These are phyloP conservation scores for Oreochromis spilurus DNA, from an alignment of 2,113 vertebrate genomes.

Conservation along the genomic window DNA sequence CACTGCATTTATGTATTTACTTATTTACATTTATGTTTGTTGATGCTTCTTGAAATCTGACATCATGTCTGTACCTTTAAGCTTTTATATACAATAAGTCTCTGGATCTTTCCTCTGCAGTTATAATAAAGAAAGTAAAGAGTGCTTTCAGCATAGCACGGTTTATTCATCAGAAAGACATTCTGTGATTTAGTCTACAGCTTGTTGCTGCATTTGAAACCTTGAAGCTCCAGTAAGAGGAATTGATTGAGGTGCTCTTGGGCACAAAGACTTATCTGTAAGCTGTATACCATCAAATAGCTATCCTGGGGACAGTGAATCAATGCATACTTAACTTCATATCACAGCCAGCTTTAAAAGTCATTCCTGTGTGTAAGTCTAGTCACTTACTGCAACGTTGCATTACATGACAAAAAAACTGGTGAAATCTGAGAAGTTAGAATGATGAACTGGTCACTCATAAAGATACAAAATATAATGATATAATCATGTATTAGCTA, in stretches of 20 bases:
- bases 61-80: not conserved
- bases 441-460: not conserved
- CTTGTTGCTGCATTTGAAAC: constrained; percentile 23
- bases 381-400: not conserved
- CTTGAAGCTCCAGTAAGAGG: constrained; percentile 15
- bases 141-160: not conserved
- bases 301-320: constrained; percentile 48
- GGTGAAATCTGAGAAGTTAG: not conserved
- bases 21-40: not conserved
- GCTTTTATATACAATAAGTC: not conserved
- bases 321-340: constrained; percentile 59
- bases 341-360: not conserved
- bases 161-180: constrained; percentile 1
- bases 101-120: not conserved
- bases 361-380: not conserved
- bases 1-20: not conserved
- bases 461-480: not conserved
- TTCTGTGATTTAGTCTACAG: constrained; percentile 12
- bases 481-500: not conserved
- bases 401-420: not conserved
- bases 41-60: not conserved
- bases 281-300: constrained; percentile 49
- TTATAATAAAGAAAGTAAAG: not conserved
- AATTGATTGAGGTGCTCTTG: constrained; percentile 44
- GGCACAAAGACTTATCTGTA: constrained; percentile 26